Evolutionary conservation across 1,140 invertebrate genomes (phyloP).

Genomic region (Gonatopus flavifemur): DNA sequence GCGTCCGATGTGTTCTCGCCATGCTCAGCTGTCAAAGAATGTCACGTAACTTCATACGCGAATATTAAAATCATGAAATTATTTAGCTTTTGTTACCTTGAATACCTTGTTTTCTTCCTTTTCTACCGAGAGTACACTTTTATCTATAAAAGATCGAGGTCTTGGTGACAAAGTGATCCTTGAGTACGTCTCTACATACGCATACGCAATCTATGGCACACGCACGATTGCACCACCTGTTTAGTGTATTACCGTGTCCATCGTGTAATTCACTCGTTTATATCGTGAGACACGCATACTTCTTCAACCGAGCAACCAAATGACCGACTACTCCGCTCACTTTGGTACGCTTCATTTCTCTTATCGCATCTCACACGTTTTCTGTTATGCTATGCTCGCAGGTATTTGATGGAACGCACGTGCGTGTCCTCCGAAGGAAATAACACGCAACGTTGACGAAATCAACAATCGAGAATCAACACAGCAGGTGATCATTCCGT

Average conservation of each 20-base stretch:
- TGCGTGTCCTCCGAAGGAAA: not conserved
- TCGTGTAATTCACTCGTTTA: slow-evolving; percentile 20
- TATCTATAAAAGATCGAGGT: slow-evolving; percentile 32
- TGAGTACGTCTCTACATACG: slow-evolving; percentile 39
- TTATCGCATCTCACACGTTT: slow-evolving; percentile 11
- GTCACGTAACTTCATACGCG: no score
- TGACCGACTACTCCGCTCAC: slow-evolving; percentile 20
- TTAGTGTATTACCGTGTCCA: no score
- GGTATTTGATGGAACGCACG: no score
- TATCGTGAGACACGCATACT: slow-evolving; percentile 18
- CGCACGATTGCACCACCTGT: slow-evolving; percentile 24
- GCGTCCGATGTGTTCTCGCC: no score
- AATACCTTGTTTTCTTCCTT: no score
- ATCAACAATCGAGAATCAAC: not conserved
- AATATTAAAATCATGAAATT: no score
- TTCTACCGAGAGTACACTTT: no score
- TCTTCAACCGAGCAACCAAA: slow-evolving; percentile 9
- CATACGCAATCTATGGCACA: slow-evolving; percentile 26
- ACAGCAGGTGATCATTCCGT: no score
- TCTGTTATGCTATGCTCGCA: no score
- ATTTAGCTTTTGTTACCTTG: no score
- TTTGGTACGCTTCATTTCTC: slow-evolving; percentile 18
- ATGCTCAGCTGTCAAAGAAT: no score
- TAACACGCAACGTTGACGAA: not conserved
- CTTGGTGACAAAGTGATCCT: slow-evolving; percentile 47